Base-by-base conservation (phyloP, 1,140 invertebrate species). In the Brachionus rubens region DNA sequence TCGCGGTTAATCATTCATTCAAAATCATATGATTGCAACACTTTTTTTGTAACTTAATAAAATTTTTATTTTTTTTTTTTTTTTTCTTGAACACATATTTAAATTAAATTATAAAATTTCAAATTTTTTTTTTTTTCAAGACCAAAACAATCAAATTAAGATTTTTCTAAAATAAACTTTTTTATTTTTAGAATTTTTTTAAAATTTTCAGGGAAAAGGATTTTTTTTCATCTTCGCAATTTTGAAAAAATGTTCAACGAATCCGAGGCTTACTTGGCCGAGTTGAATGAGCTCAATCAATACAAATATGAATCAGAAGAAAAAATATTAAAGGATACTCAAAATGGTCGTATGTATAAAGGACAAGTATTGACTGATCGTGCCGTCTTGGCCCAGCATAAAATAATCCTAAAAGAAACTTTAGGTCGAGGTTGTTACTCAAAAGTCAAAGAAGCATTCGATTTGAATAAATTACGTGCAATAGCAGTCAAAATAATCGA, bases 401-500 rank as follows among this genome's bases (percentile, higher is more conserved):
- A 54, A 72, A 72, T 72, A 72, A 21, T 21, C 6, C 33, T 72
- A 3, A 48, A 41, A 19, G 46, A 54, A 21, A 72, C 68, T 16
- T 24, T 72, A 10, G 68, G 68, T 14, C 46, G 68, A 10, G 68
- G 72, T 19, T 46, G 40, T 36, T 76, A 76, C 30, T 76, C 72
- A 12, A 59, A 76, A 76, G 72, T 76, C 0, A 59, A 62, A 59
- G 72, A 76, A 56, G 48, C 52, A 21, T 76, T 6, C n/a, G 36
- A 46, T 59, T 41, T 47, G 21, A 54, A 24, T 26, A 56, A 46
- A 10, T 28, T 47, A 28, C 40, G 48, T 6, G 26, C 59, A 50
- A 40, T 62, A 50, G 93, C 93, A 3, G 93, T 93, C 80, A 96
- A 96, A 85, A 92, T 94, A 79, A 92, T 94, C 79, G 91, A 92